These are phyloP conservation scores for Panorpa germanica DNA, from an alignment of 2,888 invertebrate species.

Conservation along the genomic window DNA sequence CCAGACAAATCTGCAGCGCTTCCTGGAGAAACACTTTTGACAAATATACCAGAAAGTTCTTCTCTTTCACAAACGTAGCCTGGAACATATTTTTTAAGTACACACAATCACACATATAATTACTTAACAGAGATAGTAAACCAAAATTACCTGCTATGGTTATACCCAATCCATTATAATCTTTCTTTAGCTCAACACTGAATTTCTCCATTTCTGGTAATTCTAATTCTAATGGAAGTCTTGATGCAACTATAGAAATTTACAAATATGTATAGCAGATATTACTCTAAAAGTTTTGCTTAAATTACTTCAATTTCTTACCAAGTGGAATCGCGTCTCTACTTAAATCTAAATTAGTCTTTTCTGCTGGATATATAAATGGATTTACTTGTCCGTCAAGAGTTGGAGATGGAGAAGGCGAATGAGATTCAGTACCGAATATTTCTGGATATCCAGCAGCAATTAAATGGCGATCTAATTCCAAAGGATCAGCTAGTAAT, in stretches of 20 bases:
- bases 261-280: too few relatives aligned
- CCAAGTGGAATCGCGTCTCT: too few relatives aligned
- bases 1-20: slow-evolving; percentile 91
- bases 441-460: slow-evolving; percentile 67
- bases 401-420: slow-evolving; percentile 17
- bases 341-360: too few relatives aligned
- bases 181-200: slow-evolving; percentile 84
- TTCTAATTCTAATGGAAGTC: slow-evolving; percentile 37
- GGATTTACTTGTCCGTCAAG: too few relatives aligned
- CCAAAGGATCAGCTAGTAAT: slow-evolving; percentile 70
- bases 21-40: slow-evolving; percentile 91
- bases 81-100: slow-evolving; percentile 13
- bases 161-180: slow-evolving; percentile 82
- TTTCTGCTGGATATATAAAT: too few relatives aligned
- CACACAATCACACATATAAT: slow-evolving; percentile 1
- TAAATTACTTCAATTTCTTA: too few relatives aligned
- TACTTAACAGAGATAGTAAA: not conserved
- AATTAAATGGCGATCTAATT: slow-evolving; percentile 67
- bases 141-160: slow-evolving; percentile 57
- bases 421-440: slow-evolving; percentile 36
- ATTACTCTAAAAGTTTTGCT: too few relatives aligned
- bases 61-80: slow-evolving; percentile 96
- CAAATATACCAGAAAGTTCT: slow-evolving; percentile 95
- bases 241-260: slow-evolving; percentile 27
- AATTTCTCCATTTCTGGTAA: slow-evolving; percentile 88